Conservation (phyloP, 2,797 vertebrate species). For the Etheostoma nigrum region DNA sequence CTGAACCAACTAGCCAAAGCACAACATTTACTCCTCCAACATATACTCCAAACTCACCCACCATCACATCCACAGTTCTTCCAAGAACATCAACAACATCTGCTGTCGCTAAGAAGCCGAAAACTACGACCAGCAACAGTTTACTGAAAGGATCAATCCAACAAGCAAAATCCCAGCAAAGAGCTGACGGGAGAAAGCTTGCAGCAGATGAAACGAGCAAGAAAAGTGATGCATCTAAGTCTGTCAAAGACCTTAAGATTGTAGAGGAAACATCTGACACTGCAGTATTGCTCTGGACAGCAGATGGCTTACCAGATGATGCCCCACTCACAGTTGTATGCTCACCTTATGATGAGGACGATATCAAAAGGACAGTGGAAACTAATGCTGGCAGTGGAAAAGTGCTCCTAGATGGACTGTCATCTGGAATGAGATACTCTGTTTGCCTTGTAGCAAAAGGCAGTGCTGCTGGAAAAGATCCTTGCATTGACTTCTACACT, state of each 20-base stretch:
- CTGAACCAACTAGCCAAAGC: slow-evolving; percentile 44
- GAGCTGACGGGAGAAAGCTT: slow-evolving; percentile 71
- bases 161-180: slow-evolving; percentile 66
- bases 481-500: slow-evolving; percentile 93
- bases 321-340: slow-evolving; percentile 89
- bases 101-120: slow-evolving; percentile 35
- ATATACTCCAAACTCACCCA: slow-evolving; percentile 20
- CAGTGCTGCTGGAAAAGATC: slow-evolving; percentile 85
- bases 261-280: slow-evolving; percentile 89
- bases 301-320: slow-evolving; percentile 76
- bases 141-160: slow-evolving; percentile 58
- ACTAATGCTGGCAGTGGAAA: slow-evolving; percentile 88
- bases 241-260: slow-evolving; percentile 87
- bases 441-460: slow-evolving; percentile 92
- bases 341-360: slow-evolving; percentile 90
- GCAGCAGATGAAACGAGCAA: slow-evolving; percentile 78
- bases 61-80: slow-evolving; percentile 18
- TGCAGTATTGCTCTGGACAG: slow-evolving; percentile 91
- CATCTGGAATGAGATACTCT: slow-evolving; percentile 89
- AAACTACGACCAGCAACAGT: slow-evolving; percentile 35
- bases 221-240: slow-evolving; percentile 65
- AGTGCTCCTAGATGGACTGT: slow-evolving; percentile 89
- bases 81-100: slow-evolving; percentile 41
- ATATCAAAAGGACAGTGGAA: slow-evolving; percentile 86
- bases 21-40: slow-evolving; percentile 64